A percentile compares a stretch with the other conserved stretches of the same genome.
These are phyloP conservation scores for Mobula birostris DNA, from an alignment of 2,113 vertebrate genomes.

Conservation along the genomic window DNA sequence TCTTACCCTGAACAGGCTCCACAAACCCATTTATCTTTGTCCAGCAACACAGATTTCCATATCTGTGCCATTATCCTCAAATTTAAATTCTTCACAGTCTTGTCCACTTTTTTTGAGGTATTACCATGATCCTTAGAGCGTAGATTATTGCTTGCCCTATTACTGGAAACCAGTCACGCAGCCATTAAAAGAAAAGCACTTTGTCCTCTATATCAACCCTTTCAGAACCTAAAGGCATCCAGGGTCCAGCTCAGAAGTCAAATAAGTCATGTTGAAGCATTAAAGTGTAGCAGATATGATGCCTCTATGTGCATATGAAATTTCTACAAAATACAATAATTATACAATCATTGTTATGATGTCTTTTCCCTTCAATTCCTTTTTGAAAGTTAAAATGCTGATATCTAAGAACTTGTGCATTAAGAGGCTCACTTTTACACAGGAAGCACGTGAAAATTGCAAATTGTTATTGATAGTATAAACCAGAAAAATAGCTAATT, in stretches of 20 bases:
- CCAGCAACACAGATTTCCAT: no score
- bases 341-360: no score
- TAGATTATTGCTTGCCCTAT: background rate
- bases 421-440: background rate
- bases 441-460: background rate
- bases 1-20: background rate
- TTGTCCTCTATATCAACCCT: background rate
- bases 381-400: no score
- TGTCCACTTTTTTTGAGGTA: background rate
- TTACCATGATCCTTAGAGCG: no score
- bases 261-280: no score
- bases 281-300: no score
- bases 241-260: no score
- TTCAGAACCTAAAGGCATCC: no score
- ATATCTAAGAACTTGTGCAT: no score
- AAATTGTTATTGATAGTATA: background rate
- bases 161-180: background rate
- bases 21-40: background rate
- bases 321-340: no score
- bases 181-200: background rate
- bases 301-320: no score
- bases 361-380: no score
- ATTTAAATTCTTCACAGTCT: background rate
- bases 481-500: background rate
- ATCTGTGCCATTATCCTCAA: background rate